Evolutionary conservation across 2,113 vertebrate species (phyloP), one percentile per base, ranked within the genome.

Genomic region (Orycteropus afer): DNA sequence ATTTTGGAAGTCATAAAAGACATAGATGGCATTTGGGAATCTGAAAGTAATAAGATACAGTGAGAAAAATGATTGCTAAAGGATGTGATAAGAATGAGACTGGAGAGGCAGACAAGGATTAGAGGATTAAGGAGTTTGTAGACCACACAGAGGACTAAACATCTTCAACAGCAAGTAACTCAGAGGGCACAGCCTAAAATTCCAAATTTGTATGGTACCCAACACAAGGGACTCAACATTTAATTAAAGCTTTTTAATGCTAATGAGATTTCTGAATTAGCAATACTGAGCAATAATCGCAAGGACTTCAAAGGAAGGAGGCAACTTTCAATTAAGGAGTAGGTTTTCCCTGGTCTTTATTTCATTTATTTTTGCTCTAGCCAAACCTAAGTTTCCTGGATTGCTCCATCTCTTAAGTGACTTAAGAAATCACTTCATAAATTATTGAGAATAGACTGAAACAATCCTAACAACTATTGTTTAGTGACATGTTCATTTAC

Each of bases 391-490:
- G 79, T 34, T 92, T 90, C 34, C 53, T 91, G 32, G 69, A 76
- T 42, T 95, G 79, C 94, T 57, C 63, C 18, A 78, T 78, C 34
- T 17, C 27, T 82, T 84, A 89, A 67, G 11, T 91, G 80, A 95
- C 91, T 93, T 57, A 90, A 93, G 92, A 88, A 77, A 61, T 91
- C 57, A 86, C 49, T 82, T 82, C 67, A 96, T 96, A 88, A 96
- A 97, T 96, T 97, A 97, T 93, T 90, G 79, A 97, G n/a, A 90
- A 89, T 71, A 63, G 32, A 89, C 93, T 77, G 57, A 80, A 93
- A 95, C 32, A 84, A 93, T 86, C 47, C 45, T 94, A 96, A 90
- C 74, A 90, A 93, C 90, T 89, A 77, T 89, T 91, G 90, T 93
- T 96, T 86, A 91, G 90, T 93, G 93, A 67, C 69, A 86, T 51